Conservation (phyloP, 2,888 invertebrate genomes). For the Epicampocera succincta region DNA sequence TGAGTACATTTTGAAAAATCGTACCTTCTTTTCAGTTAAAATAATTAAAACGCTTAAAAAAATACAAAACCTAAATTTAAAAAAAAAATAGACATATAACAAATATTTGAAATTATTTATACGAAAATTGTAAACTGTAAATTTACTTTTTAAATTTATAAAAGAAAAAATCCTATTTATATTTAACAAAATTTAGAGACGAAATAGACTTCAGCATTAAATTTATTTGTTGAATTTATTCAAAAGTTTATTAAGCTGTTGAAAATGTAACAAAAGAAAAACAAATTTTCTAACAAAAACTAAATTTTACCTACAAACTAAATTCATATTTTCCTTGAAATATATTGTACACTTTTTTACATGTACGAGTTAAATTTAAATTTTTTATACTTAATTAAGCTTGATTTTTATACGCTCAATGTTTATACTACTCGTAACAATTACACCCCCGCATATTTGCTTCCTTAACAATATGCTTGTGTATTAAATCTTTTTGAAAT, state of each 20-base stretch:
- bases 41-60: constrained; percentile 58
- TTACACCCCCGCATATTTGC: constrained; percentile 23
- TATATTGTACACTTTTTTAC: not conserved
- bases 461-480: not conserved
- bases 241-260: constrained; percentile 66
- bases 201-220: constrained; percentile 49
- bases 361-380: not conserved
- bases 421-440: constrained; percentile 27
- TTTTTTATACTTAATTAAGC: constrained; percentile 15
- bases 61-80: constrained; percentile 29
- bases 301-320: constrained; percentile 45
- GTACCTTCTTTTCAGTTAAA: constrained; percentile 58
- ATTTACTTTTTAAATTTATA: constrained; percentile 23
- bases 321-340: constrained; percentile 17
- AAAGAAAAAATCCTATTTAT: constrained; percentile 61
- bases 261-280: constrained; percentile 29
- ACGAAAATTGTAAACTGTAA: constrained; percentile 42
- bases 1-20: constrained; percentile 53
- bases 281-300: constrained; percentile 18
- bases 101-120: constrained; percentile 31
- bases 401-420: constrained; percentile 44
- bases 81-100: not conserved
- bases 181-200: constrained; percentile 28
- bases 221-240: constrained; percentile 62
- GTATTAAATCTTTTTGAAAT: constrained; percentile 1